Percentiles rank a stretch among this genome's conserved stretches.
These are phyloP conservation scores for Sisor rabdophorus DNA, from an alignment of 2,113 vertebrate genomes.

Conservation along the genomic window DNA sequence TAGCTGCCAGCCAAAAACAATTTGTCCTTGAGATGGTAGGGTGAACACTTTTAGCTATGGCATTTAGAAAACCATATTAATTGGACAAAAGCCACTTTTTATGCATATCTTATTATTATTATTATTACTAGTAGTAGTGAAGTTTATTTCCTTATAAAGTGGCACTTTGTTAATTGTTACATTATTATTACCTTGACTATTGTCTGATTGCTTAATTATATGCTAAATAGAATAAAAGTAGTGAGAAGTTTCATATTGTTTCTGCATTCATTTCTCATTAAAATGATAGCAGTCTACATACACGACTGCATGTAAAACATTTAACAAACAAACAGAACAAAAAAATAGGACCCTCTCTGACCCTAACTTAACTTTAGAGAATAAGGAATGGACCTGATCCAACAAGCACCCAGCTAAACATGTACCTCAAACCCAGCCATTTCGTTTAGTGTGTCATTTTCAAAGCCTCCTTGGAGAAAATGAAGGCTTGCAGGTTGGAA, in stretches of 20 bases:
- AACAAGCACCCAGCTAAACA: constrained; percentile 2
- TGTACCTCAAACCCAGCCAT: constrained; percentile 20
- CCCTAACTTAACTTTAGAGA: constrained; percentile 11
- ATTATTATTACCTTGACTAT: not conserved
- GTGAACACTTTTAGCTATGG: not conserved
- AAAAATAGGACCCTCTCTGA: not conserved
- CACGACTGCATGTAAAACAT: not conserved
- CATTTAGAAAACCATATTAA: not conserved
- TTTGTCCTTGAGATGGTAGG: not conserved
- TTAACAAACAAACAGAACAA: not conserved
- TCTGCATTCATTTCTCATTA: not conserved
- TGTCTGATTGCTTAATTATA: not conserved
- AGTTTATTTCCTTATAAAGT: not conserved
- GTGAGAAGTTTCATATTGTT: not conserved
- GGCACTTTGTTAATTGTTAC: not conserved
- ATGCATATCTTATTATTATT: too few relatives aligned
- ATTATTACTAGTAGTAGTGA: too few relatives aligned
- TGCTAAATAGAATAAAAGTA: not conserved
- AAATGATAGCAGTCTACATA: not conserved
- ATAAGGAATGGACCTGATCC: constrained; percentile 8
- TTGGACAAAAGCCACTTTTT: not conserved
- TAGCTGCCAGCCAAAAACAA: not conserved
- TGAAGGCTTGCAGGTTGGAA: constrained; percentile 42
- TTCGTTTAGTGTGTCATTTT: constrained; percentile 46
- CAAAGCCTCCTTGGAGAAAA: constrained; percentile 42